Conservation (phyloP, 2,888 invertebrate species). For the Steinernema scapterisci region DNA sequence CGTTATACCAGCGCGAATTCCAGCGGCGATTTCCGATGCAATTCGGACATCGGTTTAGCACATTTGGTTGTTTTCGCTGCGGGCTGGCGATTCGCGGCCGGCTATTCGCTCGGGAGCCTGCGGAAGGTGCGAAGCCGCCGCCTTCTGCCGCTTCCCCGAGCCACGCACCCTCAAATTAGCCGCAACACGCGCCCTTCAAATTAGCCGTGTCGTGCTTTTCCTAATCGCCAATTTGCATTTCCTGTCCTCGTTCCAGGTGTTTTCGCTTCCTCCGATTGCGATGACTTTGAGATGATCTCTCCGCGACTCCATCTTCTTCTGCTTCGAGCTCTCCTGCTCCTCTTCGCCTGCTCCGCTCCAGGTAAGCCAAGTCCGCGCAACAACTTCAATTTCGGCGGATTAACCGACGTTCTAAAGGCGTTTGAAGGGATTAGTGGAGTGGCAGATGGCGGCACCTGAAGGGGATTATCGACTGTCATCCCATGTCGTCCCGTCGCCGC, state of each 20-base stretch:
- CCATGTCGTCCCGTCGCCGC: neutral
- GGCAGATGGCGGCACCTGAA: conserved; percentile 33
- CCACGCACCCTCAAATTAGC: no score
- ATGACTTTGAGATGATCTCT: conserved; percentile 14
- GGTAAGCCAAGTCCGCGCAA: neutral
- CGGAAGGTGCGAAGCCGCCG: conserved; percentile 1
- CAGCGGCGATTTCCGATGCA: conserved; percentile 6
- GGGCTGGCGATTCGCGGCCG: neutral
- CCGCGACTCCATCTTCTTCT: neutral
- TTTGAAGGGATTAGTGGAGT: conserved; percentile 17
- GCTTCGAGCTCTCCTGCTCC: neutral
- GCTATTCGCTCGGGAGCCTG: neutral
- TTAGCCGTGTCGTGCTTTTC: neutral
- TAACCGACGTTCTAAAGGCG: conserved; percentile 20
- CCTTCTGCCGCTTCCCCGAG: neutral
- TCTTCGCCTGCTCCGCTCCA: neutral
- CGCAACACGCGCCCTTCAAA: neutral
- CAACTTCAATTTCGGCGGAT: conserved; percentile 27
- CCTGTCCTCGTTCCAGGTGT: conserved; percentile 23
- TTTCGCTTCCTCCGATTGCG: conserved; percentile 4
- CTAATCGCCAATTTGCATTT: conserved; percentile 20
- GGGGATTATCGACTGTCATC: conserved; percentile 21
- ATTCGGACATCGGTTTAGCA: neutral
- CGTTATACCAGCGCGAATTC: conserved; percentile 6
- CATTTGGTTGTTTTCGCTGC: conserved; percentile 14